Conservation (phyloP, 2,888 invertebrate genomes). For the Dasypogon diadema region DNA sequence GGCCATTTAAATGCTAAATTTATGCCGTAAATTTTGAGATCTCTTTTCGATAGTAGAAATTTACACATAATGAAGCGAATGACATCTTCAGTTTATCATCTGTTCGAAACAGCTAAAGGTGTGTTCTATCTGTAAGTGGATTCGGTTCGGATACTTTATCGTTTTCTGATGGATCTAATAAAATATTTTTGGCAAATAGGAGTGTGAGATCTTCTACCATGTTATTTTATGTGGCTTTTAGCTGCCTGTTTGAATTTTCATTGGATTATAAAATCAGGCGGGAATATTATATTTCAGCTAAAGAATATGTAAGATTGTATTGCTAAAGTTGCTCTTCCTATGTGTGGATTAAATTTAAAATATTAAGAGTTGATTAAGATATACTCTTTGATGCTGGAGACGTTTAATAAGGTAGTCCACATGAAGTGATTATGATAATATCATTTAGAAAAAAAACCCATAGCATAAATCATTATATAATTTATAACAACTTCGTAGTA, state of each 20-base stretch:
- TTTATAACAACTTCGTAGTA: too few relatives aligned
- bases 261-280: constrained; percentile 34
- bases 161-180: constrained; percentile 22
- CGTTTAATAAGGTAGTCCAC: too few relatives aligned
- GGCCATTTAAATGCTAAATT: constrained; percentile 43
- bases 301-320: too few relatives aligned
- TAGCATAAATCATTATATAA: too few relatives aligned
- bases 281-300: constrained; percentile 15
- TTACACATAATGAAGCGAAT: constrained; percentile 41
- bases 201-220: background rate
- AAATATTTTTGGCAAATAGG: constrained; percentile 38
- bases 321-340: too few relatives aligned
- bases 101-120: background rate
- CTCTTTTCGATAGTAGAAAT: constrained; percentile 26
- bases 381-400: too few relatives aligned
- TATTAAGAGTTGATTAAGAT: too few relatives aligned
- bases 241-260: constrained; percentile 23
- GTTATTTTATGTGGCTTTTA: constrained; percentile 22
- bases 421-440: too few relatives aligned
- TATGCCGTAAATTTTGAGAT: constrained; percentile 27
- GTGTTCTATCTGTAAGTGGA: background rate
- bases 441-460: too few relatives aligned
- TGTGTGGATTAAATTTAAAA: too few relatives aligned
- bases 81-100: constrained; percentile 32
- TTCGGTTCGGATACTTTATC: constrained; percentile 29